Conservation (phyloP, 92 coral and sea anemone species). For the Palythoa heliodiscus region DNA sequence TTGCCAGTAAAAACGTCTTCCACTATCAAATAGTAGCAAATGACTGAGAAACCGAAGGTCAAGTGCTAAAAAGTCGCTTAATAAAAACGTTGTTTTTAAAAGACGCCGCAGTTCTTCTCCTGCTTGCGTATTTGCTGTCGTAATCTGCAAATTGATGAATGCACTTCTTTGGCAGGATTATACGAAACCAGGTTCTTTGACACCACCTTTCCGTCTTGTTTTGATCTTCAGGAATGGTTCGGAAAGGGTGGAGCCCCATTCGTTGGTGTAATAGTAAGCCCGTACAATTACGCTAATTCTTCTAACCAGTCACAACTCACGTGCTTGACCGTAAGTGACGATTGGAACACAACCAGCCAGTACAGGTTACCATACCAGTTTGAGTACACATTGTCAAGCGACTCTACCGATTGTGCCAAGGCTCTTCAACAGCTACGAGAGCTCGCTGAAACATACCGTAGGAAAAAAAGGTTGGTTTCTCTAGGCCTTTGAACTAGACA, state of each 20-base stretch:
- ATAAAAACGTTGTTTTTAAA: no score
- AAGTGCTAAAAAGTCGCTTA: no score
- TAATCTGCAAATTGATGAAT: no score
- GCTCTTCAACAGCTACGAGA: slow-evolving; percentile 56
- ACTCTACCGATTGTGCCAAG: slow-evolving; percentile 51
- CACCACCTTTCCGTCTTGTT: background rate
- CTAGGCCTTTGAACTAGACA: background rate
- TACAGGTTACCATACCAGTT: slow-evolving; percentile 84
- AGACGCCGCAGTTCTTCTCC: no score
- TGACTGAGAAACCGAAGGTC: no score
- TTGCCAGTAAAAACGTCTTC: no score
- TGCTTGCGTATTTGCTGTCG: no score
- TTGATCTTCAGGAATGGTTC: slow-evolving; percentile 75
- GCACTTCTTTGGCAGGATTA: no score
- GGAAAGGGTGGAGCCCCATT: slow-evolving; percentile 90
- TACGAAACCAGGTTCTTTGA: no score
- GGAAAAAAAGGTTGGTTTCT: slow-evolving; percentile 44
- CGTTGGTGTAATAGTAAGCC: slow-evolving; percentile 85
- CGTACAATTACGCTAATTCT: slow-evolving; percentile 80
- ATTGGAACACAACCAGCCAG: slow-evolving; percentile 82
- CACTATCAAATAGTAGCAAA: no score
- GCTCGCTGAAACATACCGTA: slow-evolving; percentile 60
- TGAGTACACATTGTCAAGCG: slow-evolving; percentile 62
- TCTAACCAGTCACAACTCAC: slow-evolving; percentile 88
- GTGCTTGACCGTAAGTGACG: slow-evolving; percentile 82